phyloP scores from a whole-genome alignment of 2,113 vertebrate species.

The Ptychochromis oligacanthus region DNA sequence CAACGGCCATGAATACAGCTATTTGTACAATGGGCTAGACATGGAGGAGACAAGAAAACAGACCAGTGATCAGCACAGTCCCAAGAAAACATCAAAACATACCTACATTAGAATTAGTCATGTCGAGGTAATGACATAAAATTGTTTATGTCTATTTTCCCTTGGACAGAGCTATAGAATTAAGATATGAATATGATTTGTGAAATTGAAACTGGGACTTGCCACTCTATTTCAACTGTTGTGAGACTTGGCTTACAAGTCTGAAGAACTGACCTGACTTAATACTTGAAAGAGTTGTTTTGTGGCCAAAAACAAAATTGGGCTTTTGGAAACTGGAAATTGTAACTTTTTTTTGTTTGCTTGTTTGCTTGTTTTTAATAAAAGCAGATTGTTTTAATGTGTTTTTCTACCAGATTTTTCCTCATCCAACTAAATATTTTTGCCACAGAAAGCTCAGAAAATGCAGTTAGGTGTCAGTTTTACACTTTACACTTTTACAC shows the following conservation, averaged over 20 bases:
- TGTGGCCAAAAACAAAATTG: background rate
- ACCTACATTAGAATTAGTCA: background rate
- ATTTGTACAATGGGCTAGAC: slow-evolving; percentile 92
- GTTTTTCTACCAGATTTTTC: background rate
- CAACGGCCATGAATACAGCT: slow-evolving; percentile 97
- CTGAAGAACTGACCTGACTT: background rate
- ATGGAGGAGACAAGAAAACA: slow-evolving; percentile 52
- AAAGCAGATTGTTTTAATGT: background rate
- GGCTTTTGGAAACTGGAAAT: background rate
- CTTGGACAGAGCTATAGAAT: too few species aligned
- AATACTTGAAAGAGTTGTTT: background rate
- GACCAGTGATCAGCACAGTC: slow-evolving; percentile 11
- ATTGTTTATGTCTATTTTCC: background rate
- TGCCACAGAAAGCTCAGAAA: too few species aligned
- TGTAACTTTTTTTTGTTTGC: background rate
- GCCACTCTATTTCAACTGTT: rapidly evolving
- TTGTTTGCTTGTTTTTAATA: background rate
- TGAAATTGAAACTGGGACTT: background rate
- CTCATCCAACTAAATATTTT: background rate
- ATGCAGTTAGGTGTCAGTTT: too few species aligned
- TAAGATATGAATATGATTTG: background rate
- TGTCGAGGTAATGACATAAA: background rate
- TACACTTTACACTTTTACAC: too few species aligned
- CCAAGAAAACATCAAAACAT: background rate
- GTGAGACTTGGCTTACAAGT: background rate